phyloP scores from a whole-genome alignment of 2,113 vertebrate genomes.

The Carlito syrichta region DNA sequence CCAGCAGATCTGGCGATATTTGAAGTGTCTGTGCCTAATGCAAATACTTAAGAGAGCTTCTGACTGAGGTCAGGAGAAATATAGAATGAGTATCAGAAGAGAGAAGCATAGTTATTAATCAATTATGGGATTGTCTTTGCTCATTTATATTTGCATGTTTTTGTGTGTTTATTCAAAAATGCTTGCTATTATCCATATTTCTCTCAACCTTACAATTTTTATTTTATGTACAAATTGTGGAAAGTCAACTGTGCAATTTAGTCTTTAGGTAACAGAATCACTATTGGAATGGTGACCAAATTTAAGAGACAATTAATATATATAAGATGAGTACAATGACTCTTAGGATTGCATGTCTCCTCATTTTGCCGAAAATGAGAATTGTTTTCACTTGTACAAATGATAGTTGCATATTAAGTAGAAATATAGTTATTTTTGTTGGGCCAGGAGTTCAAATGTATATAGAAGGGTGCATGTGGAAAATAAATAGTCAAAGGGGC shows the following conservation, averaged over 20 bases:
- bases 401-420: neutral
- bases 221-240: neutral
- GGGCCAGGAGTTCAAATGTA: neutral
- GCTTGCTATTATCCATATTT: neutral
- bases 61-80: neutral
- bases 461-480: neutral
- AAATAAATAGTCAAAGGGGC: neutral
- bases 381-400: neutral
- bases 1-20: too few relatives aligned
- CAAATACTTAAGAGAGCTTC: rapidly evolving
- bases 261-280: neutral
- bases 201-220: neutral
- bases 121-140: neutral
- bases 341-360: neutral
- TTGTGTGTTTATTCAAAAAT: neutral
- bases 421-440: neutral
- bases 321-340: neutral
- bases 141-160: neutral
- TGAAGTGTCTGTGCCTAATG: neutral
- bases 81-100: neutral
- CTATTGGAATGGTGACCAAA: neutral
- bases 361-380: neutral
- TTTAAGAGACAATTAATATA: neutral
- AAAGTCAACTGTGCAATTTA: neutral
- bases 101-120: neutral